Base-by-base conservation (phyloP, 2,113 vertebrate genomes). In the Elachura formosa region DNA sequence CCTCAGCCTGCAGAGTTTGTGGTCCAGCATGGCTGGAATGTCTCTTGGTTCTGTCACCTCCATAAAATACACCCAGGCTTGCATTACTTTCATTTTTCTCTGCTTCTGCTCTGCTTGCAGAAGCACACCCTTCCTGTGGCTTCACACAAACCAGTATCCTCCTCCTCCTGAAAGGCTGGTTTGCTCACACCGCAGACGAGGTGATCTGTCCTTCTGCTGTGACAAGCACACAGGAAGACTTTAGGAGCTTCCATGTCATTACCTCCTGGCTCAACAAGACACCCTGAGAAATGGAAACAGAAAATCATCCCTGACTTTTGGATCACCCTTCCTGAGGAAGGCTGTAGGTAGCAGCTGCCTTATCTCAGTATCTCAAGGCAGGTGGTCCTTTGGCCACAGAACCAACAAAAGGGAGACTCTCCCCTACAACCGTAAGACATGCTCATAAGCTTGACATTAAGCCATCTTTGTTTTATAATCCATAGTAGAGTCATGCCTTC, bases 211-310 rank as follows among this genome's bases (percentile, higher is more conserved):
- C n/a, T 61, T 58, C 63, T 46, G 52, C 67, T 52, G 45, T 43
- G 75, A 83, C 71, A 79, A 76, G 40, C 19, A 33, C 36, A 51
- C 0, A 1, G 67, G 43, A 66, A 48, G 49, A 88, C 59, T 83
- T 79, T 40, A 29, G 63, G 58, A 91, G 24, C 54, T 94, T 43
- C 45, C n/a, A 56, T 0, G 0, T 41, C 45, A 33, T 43, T 34
- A 33, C 14, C 23, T 85, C 18, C 58, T 58, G 56, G 38, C 62
- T 73, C 36, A 86, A 8, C 1, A 2, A 40, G 67, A 43, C 24
- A 59, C 12, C 10, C 24, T 0, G 0, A 77, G 72, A 33, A 15
- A 61, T 0, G 1, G 58, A 79, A 68, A 61, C 10, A 46, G 40
- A n/a, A 55, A 43, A 94, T 12, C 22, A 84, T 76, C 24, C 24